These are phyloP conservation scores for Acomys russatus DNA, from an alignment of 2,797 vertebrate genomes.

Conservation along the genomic window DNA sequence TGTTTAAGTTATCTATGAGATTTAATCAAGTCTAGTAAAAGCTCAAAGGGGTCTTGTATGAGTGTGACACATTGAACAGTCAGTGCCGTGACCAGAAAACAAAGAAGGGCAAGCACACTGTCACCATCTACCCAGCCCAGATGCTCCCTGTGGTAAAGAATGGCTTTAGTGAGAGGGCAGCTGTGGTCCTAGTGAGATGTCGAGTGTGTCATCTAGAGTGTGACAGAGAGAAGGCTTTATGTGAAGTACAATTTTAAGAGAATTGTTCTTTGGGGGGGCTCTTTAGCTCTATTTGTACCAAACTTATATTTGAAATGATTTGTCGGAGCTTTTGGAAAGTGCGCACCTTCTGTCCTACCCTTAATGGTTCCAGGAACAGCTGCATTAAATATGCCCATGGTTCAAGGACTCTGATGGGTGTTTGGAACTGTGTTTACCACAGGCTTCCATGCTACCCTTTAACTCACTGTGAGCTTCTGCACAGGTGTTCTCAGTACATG, in stretches of 20 bases:
- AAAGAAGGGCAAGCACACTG: too few relatives aligned
- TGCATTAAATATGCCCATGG: background rate
- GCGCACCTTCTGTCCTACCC: background rate
- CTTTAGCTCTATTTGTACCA: background rate
- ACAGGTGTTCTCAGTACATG: background rate
- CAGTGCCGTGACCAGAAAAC: background rate
- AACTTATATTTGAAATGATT: constrained; percentile 8
- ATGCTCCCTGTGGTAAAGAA: background rate
- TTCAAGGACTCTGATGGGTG: background rate
- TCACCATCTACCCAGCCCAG: too few relatives aligned
- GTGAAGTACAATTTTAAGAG: background rate
- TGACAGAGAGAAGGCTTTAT: background rate
- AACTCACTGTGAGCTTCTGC: background rate
- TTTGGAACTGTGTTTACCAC: background rate
- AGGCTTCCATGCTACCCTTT: too few relatives aligned
- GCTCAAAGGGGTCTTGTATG: background rate
- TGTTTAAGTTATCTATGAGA: background rate
- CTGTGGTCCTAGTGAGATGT: background rate
- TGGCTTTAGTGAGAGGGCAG: rapidly evolving
- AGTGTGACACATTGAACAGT: background rate
- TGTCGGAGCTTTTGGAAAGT: background rate
- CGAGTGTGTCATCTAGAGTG: too few relatives aligned
- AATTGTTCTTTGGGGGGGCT: background rate
- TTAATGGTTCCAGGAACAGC: background rate
- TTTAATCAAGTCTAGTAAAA: background rate